These are phyloP conservation scores for Drosophila mimetica DNA, from an alignment of 2,888 invertebrate species.

Conservation along the genomic window DNA sequence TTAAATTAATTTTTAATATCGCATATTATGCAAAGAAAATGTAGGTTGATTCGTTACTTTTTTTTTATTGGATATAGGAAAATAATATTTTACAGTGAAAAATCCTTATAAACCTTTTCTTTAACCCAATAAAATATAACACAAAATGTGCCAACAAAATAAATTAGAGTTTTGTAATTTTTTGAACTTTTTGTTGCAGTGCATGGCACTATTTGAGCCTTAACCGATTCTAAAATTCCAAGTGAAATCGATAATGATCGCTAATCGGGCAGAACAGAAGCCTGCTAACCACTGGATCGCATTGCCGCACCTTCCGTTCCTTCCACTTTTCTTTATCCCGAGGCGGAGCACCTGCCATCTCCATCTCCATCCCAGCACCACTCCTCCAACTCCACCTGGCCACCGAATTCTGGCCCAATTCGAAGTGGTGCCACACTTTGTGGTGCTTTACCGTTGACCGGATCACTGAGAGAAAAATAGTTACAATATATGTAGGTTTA, in stretches of 20 bases:
- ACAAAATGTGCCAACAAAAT: constrained; percentile 1
- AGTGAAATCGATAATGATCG: constrained; percentile 41
- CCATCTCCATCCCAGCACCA: neutral
- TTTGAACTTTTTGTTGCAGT: neutral
- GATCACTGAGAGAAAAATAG: neutral
- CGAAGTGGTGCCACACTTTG: constrained; percentile 35
- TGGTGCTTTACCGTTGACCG: constrained; percentile 56
- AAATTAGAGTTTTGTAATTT: too few species aligned
- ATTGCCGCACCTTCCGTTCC: constrained; percentile 4
- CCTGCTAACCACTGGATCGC: constrained; percentile 10
- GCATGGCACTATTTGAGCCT: neutral
- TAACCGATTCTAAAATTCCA: constrained; percentile 14
- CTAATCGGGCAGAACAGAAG: constrained; percentile 34
- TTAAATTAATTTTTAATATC: neutral
- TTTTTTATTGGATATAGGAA: too few species aligned
- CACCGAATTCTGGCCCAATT: constrained; percentile 35
- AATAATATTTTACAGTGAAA: too few species aligned
- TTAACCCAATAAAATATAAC: neutral
- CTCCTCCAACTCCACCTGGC: neutral
- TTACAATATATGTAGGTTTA: neutral
- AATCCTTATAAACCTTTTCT: too few species aligned
- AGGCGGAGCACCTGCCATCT: constrained; percentile 28
- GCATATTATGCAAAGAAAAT: neutral
- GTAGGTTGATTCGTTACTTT: too few species aligned
- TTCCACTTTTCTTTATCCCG: neutral